These are phyloP conservation scores for Himalopsyche tibetana DNA, from an alignment of 2,888 invertebrate genomes.

Conservation along the genomic window DNA sequence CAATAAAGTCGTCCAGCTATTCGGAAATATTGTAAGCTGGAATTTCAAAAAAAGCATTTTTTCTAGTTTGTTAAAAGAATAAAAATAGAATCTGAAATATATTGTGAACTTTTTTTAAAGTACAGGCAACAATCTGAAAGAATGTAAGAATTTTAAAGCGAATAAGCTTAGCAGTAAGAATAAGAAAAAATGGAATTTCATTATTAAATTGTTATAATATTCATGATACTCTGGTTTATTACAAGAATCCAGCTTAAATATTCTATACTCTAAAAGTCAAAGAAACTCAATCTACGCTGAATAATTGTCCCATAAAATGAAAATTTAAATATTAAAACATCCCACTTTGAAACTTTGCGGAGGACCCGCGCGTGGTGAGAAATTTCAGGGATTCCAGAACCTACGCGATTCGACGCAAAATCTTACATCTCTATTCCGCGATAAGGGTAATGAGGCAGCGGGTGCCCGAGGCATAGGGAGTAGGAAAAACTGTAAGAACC, in stretches of 20 bases:
- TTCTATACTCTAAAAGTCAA: slow-evolving; percentile 30
- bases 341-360: slow-evolving; percentile 47
- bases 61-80: too few relatives aligned
- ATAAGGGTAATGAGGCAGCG: slow-evolving; percentile 64
- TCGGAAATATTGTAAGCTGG: too few relatives aligned
- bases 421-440: slow-evolving; percentile 62
- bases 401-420: slow-evolving; percentile 62
- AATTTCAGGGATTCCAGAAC: slow-evolving; percentile 51
- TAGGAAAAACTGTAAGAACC: slow-evolving; percentile 13
- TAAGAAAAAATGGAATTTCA: neutral
- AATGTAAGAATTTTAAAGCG: too few relatives aligned
- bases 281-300: slow-evolving; percentile 30
- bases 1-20: too few relatives aligned
- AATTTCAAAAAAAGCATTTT: too few relatives aligned
- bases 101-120: too few relatives aligned
- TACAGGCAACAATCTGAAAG: too few relatives aligned
- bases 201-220: slow-evolving; percentile 17
- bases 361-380: slow-evolving; percentile 50
- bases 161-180: neutral
- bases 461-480: slow-evolving; percentile 56
- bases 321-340: slow-evolving; percentile 44
- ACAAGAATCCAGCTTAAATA: slow-evolving; percentile 22
- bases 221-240: slow-evolving; percentile 34
- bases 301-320: slow-evolving; percentile 41
- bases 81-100: too few relatives aligned